Evolutionary conservation across 2,113 vertebrate genomes (phyloP), one percentile per base, ranked within the genome.

Genomic region (Peromyscus polionotus): DNA sequence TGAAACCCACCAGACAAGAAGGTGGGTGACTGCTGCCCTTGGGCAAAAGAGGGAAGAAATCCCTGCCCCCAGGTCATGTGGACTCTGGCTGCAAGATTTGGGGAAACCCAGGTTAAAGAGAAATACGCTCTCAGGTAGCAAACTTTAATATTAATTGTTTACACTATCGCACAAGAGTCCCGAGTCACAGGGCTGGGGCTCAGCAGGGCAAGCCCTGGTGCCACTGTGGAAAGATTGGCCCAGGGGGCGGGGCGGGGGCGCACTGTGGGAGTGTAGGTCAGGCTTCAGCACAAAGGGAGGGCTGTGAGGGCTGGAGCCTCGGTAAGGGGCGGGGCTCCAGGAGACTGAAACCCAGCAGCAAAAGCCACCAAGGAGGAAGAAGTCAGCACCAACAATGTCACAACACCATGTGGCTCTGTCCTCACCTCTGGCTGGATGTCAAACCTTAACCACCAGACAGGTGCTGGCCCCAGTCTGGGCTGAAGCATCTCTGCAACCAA

Each of bases 311-410:
- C 0, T 0, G 48, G 33, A 8, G 14, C 84, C 51, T 61, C 2
- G 11, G 68, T 28, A 14, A 3, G 42, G 31, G 54, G 12, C 1
- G 5, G 28, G 54, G 48, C 79, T 31, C 3, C 0, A 7, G n/a
- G 51, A 57, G 93, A 97, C 45, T 91, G 95, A 96, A 97, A 98
- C 95, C n/a, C 24, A 42, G 9, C 86, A 28, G 86, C 2, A n/a
- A 92, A 87, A 77, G 91, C 90, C 96, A 61, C 88, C 68, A 42
- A 93, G 13, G 16, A 61, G 94, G 96, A 97, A 95, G 84, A 33
- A 26, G 79, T 79, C 31, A 0, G 92, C 24, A 3, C 39, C 22
- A 1, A 72, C 0, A 0, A 36, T 7, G 94, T 94, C 86, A 75
- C 83, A n/a, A n/a, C 20, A 39, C 51, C 42, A 0, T 2, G 39